Evolutionary conservation across 2,113 vertebrate species (phyloP).

Genomic region (Cinclus cinclus): DNA sequence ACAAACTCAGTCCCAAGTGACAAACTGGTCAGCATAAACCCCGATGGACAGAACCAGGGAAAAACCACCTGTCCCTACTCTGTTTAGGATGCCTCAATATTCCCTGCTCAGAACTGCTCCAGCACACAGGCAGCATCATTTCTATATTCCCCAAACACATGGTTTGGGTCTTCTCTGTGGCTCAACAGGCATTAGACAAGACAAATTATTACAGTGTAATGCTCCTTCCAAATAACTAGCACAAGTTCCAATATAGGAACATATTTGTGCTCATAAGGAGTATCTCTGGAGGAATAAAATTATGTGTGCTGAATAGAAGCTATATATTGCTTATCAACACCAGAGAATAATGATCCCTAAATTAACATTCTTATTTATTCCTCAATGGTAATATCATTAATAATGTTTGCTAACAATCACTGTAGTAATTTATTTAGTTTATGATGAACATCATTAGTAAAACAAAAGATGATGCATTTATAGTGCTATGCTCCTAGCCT

Average conservation of each 20-base stretch:
- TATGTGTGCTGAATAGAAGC: background rate
- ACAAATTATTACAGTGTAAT: background rate
- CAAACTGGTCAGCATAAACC: background rate
- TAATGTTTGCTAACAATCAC: background rate
- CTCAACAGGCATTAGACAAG: background rate
- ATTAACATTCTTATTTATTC: background rate
- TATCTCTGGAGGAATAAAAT: background rate
- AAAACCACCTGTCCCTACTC: background rate
- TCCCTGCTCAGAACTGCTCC: background rate
- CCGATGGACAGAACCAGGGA: fast-evolving
- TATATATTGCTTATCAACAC: background rate
- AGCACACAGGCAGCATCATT: background rate
- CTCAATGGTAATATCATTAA: background rate
- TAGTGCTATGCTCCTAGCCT: background rate
- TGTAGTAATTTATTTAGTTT: background rate
- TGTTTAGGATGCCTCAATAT: background rate
- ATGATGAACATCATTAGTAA: background rate
- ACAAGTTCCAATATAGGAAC: background rate
- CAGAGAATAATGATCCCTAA: background rate
- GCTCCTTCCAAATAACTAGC: background rate
- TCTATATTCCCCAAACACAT: background rate
- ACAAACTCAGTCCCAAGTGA: background rate
- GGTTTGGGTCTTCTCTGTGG: background rate
- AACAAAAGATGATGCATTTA: background rate
- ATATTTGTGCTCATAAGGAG: background rate